Conservation (phyloP, 1,140 invertebrate genomes). For the Homalodisca vitripennis region DNA sequence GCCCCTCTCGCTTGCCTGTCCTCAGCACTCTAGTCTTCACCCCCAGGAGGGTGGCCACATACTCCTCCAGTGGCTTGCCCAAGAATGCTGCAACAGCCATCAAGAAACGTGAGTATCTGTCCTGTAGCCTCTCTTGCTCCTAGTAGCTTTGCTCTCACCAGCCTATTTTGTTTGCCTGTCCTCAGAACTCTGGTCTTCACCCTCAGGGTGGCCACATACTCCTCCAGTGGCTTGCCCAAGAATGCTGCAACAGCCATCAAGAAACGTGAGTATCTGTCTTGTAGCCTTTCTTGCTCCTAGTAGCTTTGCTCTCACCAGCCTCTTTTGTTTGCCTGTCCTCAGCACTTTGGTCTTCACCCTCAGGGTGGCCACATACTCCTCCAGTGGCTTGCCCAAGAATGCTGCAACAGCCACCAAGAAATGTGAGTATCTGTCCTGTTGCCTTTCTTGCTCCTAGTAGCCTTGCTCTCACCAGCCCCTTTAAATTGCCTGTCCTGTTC, state of each 20-base stretch:
- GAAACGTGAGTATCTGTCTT: constrained; percentile 81
- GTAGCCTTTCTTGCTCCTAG: constrained; percentile 75
- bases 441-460: constrained; percentile 79
- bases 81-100: constrained; percentile 68
- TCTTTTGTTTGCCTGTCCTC: constrained; percentile 68
- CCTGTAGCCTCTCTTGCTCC: constrained; percentile 78
- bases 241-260: constrained; percentile 73
- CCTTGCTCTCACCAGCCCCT: constrained; percentile 83
- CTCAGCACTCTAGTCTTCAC: constrained; percentile 68
- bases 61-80: constrained; percentile 72
- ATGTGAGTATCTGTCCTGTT: constrained; percentile 77
- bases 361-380: constrained; percentile 71
- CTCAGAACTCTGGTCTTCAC: constrained; percentile 68
- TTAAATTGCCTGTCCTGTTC: constrained; percentile 64
- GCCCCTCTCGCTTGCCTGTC: constrained; percentile 68
- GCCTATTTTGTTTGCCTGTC: constrained; percentile 67
- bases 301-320: constrained; percentile 83
- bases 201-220: constrained; percentile 67
- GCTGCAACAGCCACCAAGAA: constrained; percentile 71
- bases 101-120: constrained; percentile 83
- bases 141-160: constrained; percentile 82
- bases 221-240: constrained; percentile 72
- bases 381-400: constrained; percentile 74
- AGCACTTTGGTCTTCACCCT: constrained; percentile 65
- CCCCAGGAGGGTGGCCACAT: constrained; percentile 65